Evolutionary conservation across 2,113 vertebrate species (phyloP), one percentile per base, ranked within the genome.

Genomic region (Microtus ochrogaster): DNA sequence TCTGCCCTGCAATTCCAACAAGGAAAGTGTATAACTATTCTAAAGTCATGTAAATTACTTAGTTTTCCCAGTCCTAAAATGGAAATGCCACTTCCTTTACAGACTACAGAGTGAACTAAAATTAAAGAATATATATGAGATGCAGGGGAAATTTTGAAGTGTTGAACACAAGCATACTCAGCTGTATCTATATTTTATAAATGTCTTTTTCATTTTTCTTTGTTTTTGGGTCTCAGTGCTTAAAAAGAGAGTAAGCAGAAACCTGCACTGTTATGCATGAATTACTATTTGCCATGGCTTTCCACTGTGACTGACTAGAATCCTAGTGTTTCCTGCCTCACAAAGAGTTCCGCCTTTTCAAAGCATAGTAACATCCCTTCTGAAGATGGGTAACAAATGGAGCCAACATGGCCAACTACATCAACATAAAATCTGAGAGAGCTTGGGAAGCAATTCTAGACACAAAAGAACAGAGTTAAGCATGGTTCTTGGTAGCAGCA

Each of bases 321-420:
- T 26, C n/a, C 52, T 28, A 83, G 24, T 36, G 12, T 44, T 96
- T 49, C 63, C 49, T 16, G n/a, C 24, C 76, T 81, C 58, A 68
- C 36, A 79, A 47, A 66, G 17, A 83, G 68, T 58, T 58, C 52
- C 24, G 19, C 49, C 78, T 58, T 81, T 58, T n/a, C 52, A n/a
- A 70, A 95, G 81, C 36, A 36, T 47, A 94, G 90, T 26, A 94
- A 70, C 16, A 77, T 90, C 17, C 13, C 55, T 77, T 84, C n/a
- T 78, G 83, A 86, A 58, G 58, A 58, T 58, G 19, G 58, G 22
- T 58, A 58, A 58, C 58, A 58, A 58, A 58, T 21, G 55, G 55
- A 19, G 55, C 55, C 55, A 58, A 58, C 17, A 21, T 58, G 58
- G 58, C 58, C 58, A 58, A 58, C 58, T 58, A 58, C 19, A 58